Evolutionary conservation across 1,140 invertebrate species (phyloP).

Genomic region (Spodoptera frugiperda): DNA sequence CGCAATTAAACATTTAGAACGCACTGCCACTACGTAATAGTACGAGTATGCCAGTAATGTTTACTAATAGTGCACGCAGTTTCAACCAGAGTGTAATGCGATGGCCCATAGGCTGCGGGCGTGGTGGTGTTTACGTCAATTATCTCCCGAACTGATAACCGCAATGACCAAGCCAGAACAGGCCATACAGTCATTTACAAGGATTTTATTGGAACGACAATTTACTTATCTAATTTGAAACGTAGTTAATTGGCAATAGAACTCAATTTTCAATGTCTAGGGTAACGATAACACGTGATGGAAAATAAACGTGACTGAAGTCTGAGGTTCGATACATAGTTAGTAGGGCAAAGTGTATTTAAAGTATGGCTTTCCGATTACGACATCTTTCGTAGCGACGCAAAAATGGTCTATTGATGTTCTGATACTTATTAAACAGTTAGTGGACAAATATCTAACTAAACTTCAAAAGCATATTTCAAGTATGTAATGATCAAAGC

Average conservation of each 20-base stretch:
- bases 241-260: conserved; percentile 13
- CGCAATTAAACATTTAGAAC: background rate
- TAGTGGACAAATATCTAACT: too few relatives aligned
- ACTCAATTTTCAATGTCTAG: background rate
- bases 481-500: too few relatives aligned
- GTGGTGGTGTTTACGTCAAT: conserved; percentile 33
- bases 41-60: background rate
- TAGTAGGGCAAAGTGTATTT: too few relatives aligned
- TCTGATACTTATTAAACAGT: too few relatives aligned
- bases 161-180: conserved; percentile 15
- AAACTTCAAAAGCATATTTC: too few relatives aligned
- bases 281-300: background rate
- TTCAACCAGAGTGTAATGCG: background rate
- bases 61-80: conserved; percentile 21
- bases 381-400: too few relatives aligned
- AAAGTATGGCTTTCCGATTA: too few relatives aligned
- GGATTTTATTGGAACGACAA: conserved; percentile 16
- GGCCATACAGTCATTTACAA: conserved; percentile 1
- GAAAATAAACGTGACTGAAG: too few relatives aligned
- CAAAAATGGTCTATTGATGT: too few relatives aligned
- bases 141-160: conserved; percentile 16
- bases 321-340: too few relatives aligned
- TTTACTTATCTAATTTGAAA: conserved; percentile 2
- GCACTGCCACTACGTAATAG: background rate
- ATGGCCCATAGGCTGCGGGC: conserved; percentile 10